These are phyloP conservation scores for Porites evermanni DNA, from an alignment of 92 coral and sea anemone genomes.

Conservation along the genomic window DNA sequence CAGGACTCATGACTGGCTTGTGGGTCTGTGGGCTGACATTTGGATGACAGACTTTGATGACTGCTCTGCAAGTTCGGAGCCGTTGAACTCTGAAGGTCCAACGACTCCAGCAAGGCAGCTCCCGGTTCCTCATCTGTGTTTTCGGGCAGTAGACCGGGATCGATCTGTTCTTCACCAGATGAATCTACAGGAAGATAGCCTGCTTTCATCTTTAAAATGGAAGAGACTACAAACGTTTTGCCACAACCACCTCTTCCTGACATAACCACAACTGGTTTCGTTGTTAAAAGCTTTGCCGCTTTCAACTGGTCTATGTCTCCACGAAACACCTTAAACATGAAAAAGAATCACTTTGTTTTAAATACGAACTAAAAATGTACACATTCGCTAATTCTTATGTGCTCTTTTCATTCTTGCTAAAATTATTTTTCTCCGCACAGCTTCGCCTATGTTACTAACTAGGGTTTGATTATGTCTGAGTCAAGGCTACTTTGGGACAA, in stretches of 20 bases:
- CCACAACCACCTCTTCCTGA: slow-evolving; percentile 73
- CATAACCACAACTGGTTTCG: slow-evolving; percentile 54
- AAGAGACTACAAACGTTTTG: slow-evolving; percentile 61
- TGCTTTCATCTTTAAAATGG: slow-evolving; percentile 10
- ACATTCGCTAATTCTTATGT: not conserved
- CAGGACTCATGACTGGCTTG: not conserved
- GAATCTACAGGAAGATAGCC: too few relatives aligned
- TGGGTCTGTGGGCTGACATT: not conserved
- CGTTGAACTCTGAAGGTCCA: not conserved
- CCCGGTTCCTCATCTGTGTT: not conserved
- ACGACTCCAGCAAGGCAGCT: not conserved
- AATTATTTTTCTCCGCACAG: too few relatives aligned
- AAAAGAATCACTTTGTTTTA: not conserved
- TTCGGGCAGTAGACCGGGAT: not conserved
- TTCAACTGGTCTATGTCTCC: slow-evolving; percentile 57
- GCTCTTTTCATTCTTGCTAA: too few relatives aligned
- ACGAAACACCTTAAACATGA: slow-evolving; percentile 32
- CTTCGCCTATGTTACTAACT: too few relatives aligned
- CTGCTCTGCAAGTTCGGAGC: too few relatives aligned
- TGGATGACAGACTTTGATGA: not conserved
- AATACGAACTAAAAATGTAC: not conserved
- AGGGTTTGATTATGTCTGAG: too few relatives aligned
- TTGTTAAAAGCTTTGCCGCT: slow-evolving; percentile 46
- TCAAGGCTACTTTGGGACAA: too few relatives aligned
- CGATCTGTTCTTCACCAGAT: not conserved